A percentile compares a stretch with the other conserved stretches of the same genome.
Evolutionary conservation across 2,888 invertebrate genomes (phyloP).

Genomic region (Gisinianus flammeolus): DNA sequence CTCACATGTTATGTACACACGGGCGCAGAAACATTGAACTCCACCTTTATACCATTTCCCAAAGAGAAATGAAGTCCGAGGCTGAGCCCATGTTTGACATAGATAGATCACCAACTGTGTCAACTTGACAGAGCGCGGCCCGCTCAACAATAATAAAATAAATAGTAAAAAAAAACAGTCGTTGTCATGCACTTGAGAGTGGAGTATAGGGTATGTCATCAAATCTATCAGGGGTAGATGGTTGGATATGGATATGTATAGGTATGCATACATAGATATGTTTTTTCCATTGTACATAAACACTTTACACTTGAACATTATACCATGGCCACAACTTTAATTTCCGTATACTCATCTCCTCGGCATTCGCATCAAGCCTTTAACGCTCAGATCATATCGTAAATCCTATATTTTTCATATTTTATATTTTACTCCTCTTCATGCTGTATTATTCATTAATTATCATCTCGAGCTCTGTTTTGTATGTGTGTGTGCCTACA

Average conservation of each 20-base stretch:
- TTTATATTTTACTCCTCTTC: too few relatives aligned
- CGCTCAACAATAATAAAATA: neutral
- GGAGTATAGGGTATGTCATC: neutral
- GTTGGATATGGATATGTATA: neutral
- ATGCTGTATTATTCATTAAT: too few relatives aligned
- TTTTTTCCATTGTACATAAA: neutral
- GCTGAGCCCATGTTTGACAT: constrained; percentile 27
- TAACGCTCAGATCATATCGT: too few relatives aligned
- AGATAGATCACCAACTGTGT: constrained; percentile 34
- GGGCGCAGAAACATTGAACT: constrained; percentile 28
- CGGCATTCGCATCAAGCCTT: too few relatives aligned
- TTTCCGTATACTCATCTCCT: neutral
- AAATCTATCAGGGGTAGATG: too few relatives aligned
- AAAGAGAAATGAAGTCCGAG: neutral
- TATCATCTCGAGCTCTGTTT: too few relatives aligned
- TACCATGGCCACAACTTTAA: neutral
- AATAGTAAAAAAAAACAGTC: too few relatives aligned
- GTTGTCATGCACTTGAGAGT: neutral
- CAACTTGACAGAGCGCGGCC: neutral
- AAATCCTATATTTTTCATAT: too few relatives aligned
- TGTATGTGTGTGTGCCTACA: too few relatives aligned
- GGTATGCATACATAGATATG: neutral
- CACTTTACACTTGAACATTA: too few relatives aligned
- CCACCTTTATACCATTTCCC: constrained; percentile 17
- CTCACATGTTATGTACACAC: neutral